Conservation (phyloP, 2,888 invertebrate genomes). For the Ectobius pallidus region DNA sequence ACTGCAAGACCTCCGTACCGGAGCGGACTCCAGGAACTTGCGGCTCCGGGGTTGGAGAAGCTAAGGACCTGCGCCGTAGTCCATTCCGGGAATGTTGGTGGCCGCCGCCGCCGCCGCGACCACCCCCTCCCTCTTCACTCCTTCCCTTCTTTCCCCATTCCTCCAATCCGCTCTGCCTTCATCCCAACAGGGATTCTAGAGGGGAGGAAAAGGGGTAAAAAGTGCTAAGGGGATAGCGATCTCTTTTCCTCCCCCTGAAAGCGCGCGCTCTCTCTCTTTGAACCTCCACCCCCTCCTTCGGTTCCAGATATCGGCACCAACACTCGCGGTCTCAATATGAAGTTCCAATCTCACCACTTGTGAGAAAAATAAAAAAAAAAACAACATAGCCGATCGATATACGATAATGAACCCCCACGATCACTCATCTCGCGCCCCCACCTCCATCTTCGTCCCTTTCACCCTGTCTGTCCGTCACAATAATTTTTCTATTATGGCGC, state of each 20-base stretch:
- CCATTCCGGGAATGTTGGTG: slow-evolving; percentile 34
- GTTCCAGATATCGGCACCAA: slow-evolving; percentile 30
- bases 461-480: slow-evolving; percentile 5
- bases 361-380: slow-evolving; percentile 37
- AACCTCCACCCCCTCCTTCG: slow-evolving; percentile 14
- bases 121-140: slow-evolving; percentile 34
- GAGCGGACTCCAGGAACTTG: slow-evolving; percentile 31
- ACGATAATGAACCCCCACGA: slow-evolving; percentile 34
- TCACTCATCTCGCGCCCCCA: slow-evolving; percentile 10
- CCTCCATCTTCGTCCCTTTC: slow-evolving; percentile 14
- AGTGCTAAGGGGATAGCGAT: slow-evolving; percentile 42
- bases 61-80: slow-evolving; percentile 40
- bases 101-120: slow-evolving; percentile 16
- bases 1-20: slow-evolving; percentile 26
- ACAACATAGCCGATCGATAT: slow-evolving; percentile 37
- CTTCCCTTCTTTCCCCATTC: slow-evolving; percentile 41
- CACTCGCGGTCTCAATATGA: slow-evolving; percentile 34
- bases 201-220: slow-evolving; percentile 41
- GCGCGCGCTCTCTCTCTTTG: slow-evolving; percentile 18
- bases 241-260: slow-evolving; percentile 37
- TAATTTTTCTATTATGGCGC: slow-evolving; percentile 39
- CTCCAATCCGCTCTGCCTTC: slow-evolving; percentile 44
- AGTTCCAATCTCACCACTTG: slow-evolving; percentile 39
- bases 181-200: slow-evolving; percentile 28
- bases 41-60: slow-evolving; percentile 35